A percentile compares a stretch with the other conserved stretches of the same genome.
Conservation (phyloP, 2,888 invertebrate genomes). For the Acrobasis suavella region DNA sequence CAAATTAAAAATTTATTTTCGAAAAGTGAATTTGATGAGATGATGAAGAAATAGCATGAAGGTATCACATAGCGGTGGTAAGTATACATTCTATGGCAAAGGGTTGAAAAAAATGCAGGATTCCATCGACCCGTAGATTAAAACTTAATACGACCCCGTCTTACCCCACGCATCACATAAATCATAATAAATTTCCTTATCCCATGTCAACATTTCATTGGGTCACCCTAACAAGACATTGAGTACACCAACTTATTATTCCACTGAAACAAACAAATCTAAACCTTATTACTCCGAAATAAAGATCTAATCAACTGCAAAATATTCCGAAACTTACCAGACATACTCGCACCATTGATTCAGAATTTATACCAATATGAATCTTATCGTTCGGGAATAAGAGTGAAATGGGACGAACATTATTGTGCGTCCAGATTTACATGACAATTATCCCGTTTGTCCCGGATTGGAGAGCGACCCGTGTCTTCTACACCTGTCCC, state of each 20-base stretch:
- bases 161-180: constrained; percentile 20
- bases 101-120: neutral
- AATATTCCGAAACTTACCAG: constrained; percentile 1
- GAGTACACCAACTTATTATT: neutral
- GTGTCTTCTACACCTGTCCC: constrained; percentile 23
- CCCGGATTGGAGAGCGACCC: constrained; percentile 21
- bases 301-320: neutral
- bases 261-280: neutral
- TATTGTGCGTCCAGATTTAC: constrained; percentile 21
- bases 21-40: too few species aligned
- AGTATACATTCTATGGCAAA: too few species aligned
- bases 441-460: constrained; percentile 23
- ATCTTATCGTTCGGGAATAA: constrained; percentile 5
- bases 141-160: constrained; percentile 16
- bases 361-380: constrained; percentile 4
- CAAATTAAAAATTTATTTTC: too few species aligned
- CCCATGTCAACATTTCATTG: constrained; percentile 24
- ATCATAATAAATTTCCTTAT: constrained; percentile 25
- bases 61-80: too few species aligned
- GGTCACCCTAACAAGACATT: constrained; percentile 25
- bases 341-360: constrained; percentile 8
- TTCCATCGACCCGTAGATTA: constrained; percentile 1
- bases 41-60: too few species aligned
- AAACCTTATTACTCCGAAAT: neutral
- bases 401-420: constrained; percentile 3